Evolutionary conservation across 2,888 invertebrate species (phyloP), one percentile per base, ranked within the genome.

Genomic region (Diadromus collaris): DNA sequence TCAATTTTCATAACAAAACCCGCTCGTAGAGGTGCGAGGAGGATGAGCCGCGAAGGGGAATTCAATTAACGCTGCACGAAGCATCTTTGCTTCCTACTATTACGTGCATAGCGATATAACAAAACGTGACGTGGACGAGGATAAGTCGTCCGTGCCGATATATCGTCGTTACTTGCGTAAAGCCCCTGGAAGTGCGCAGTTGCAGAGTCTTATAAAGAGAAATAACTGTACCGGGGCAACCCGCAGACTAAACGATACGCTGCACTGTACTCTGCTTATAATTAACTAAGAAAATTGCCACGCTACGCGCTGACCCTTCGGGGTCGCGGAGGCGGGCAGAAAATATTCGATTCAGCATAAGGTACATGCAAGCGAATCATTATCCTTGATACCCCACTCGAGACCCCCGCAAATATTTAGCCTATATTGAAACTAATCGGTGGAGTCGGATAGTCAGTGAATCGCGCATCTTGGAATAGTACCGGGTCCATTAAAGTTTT

Each of bases 151-250:
- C 21, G 51, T 29, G 34, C n/a, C 67, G 48, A 13, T 51, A 6
- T 38, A 61, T 73, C 67, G 51, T 29, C 76, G 56, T 72, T 68
- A 64, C 69, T 78, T 70, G 75, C 46, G 56, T 70, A 63, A 75
- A 72, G 64, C 68, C 32, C 21, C 48, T 72, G 21, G n/a, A 68
- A 68, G 54, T 68, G 76, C 79, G 79, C 79, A 79, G 72, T 72
- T 76, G 64, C 51, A 51, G 24, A 68, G 65, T 78, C 34, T 51
- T 54, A 51, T 27, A 7, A 4, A n/a, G 4, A n/a, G 54, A 48
- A 48, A 46, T 29, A 48, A 65, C 34, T 67, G 51, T 38, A 51
- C 27, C 24, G 34, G 24, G 51, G 44, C 34, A 13, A 24, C 19
- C 9, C 54, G 38, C 10, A 38, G 48, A 51, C 21, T 51, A 32